Base-by-base conservation (phyloP, 2,113 vertebrate species). In the Microtus ochrogaster region DNA sequence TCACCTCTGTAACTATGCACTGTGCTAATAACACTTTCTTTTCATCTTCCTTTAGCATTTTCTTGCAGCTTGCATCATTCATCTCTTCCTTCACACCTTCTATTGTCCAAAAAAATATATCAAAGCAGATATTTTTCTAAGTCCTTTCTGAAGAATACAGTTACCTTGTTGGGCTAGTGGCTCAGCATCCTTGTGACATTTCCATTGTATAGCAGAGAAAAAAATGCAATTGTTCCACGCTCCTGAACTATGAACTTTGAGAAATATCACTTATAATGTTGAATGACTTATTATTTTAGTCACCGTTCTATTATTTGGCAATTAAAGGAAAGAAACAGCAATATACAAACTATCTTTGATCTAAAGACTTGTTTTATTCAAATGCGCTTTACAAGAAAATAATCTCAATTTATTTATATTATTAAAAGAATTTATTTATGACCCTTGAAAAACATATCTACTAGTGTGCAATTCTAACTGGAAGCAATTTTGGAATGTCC, bases 261-360 rank as follows among this genome's bases (percentile, higher is more conserved):
- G 79, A 55, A 95, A 98, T 95, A 77, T 79, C 88, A 2, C 5
- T 82, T 96, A 96, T 97, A 98, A 98, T 97, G 68, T 61, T 88
- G 58, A n/a, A 2, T 84, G 24, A 84, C 63, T 76, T 94, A 84
- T 52, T 66, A 70, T 88, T 91, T 93, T 63, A 89, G 0, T 65
- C 3, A 21, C 68, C 84, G 72, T 10, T 49, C 58, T 93, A 79
- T 90, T 86, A 65, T 94, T 97, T 97, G 96, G 83, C 96, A 98
- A 98, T 98, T 97, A 63, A 91, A 96, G 92, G 95, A 98, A 97
- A 97, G 93, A 94, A 95, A 39, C 7, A 97, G 91, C 97, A 98
- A 90, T 97, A 92, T 97, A 96, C 95, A 97, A 96, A 89, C 52
- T 88, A 86, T 79, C 96, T 97, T 44, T 44, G 39, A 33, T 66